Evolutionary conservation across 2,113 vertebrate species (phyloP).

Genomic region (Callaeas wilsoni): DNA sequence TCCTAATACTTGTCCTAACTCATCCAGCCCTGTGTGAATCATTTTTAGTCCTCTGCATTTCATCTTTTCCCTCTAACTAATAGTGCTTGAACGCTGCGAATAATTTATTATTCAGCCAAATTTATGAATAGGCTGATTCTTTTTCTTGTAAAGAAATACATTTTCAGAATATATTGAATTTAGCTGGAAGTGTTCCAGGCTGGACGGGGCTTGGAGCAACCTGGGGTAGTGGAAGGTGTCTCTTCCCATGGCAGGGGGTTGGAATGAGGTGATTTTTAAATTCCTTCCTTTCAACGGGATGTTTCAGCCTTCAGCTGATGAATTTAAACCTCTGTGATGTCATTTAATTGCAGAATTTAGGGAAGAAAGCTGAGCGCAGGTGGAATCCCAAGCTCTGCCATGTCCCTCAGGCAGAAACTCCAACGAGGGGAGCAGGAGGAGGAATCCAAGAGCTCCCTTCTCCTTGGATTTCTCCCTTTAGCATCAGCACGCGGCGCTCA

Average conservation of each 20-base stretch:
- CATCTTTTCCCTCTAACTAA: neutral
- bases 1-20: neutral
- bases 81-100: neutral
- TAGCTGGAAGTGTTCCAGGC: neutral
- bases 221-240: neutral
- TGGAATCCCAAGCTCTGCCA: neutral
- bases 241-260: neutral
- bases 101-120: neutral
- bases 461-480: neutral
- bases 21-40: neutral
- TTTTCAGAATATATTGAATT: neutral
- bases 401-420: neutral
- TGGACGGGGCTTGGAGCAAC: neutral
- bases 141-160: neutral
- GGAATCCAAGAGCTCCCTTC: neutral
- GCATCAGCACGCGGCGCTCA: neutral
- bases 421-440: neutral
- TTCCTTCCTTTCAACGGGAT: slow-evolving; percentile 3
- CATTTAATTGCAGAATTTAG: slow-evolving; percentile 50
- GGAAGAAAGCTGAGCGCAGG: slow-evolving; percentile 30
- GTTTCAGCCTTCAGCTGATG: slow-evolving; percentile 57
- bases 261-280: neutral
- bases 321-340: slow-evolving; percentile 49
- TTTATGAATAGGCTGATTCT: neutral
- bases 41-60: neutral